phyloP scores from a whole-genome alignment of 2,113 vertebrate species.

The Pollimyrus isidori region DNA sequence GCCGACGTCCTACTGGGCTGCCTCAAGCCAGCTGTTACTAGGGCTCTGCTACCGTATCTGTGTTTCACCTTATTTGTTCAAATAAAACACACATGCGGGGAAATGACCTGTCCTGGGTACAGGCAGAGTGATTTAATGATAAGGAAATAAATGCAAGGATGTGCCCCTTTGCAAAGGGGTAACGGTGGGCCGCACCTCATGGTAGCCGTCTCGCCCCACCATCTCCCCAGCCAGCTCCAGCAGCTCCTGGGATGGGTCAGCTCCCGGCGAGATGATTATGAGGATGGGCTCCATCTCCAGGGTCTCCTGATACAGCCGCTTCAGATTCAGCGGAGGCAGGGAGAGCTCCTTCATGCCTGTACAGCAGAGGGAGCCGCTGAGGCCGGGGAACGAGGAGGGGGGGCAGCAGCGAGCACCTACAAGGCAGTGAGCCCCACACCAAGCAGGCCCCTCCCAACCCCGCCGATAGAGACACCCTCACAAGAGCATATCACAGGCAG shows the following conservation, averaged over 20 bases:
- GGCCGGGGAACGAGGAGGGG: background rate
- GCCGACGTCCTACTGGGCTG: background rate
- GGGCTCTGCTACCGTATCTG: background rate
- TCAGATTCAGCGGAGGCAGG: conserved; percentile 80
- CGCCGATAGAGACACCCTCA: background rate
- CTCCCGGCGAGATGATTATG: conserved; percentile 93
- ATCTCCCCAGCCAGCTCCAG: conserved; percentile 81
- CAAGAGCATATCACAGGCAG: too few species aligned
- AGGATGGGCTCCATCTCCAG: conserved; percentile 83
- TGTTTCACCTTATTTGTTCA: background rate
- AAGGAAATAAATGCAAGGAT: background rate
- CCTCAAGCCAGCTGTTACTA: background rate
- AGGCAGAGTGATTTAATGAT: background rate
- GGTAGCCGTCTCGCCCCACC: conserved; percentile 73
- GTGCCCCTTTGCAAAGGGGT: background rate
- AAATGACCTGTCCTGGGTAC: background rate
- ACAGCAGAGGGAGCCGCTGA: background rate
- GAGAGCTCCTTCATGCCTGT: conserved; percentile 86
- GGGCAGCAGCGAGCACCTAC: background rate
- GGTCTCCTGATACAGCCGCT: conserved; percentile 79
- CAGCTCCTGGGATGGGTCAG: conserved; percentile 94
- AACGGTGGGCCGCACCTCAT: conserved; percentile 64
- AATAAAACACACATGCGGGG: conserved; percentile 10
- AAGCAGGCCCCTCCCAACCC: background rate
- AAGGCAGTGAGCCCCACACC: background rate